Conservation (phyloP, 2,113 vertebrate genomes). For the rabbit (Oryctolagus cuniculus) region mOryCun1.1 NC_091441.1:123988001-123988500, state of each 20-base stretch:
- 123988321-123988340: not conserved
- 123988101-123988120: not conserved
- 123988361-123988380: not conserved
- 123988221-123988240: not conserved
- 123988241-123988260: not conserved
- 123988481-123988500: conserved; percentile 34
- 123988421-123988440: too few species aligned
- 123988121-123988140: not conserved
- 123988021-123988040: not conserved
- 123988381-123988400: fast-evolving
- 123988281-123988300: not conserved
- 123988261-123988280: not conserved
- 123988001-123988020: not conserved
- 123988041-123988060: not conserved
- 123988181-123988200: not conserved
- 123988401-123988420: not conserved
- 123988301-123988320: not conserved
- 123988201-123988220: not conserved
- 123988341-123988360: not conserved
- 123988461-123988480: not conserved
- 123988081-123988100: not conserved
- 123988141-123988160: not conserved
- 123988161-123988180: not conserved
- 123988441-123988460: too few species aligned
- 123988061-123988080: too few species aligned